phyloP scores from a whole-genome alignment of 2,888 invertebrate species.

The Mesochorus sp. region DNA sequence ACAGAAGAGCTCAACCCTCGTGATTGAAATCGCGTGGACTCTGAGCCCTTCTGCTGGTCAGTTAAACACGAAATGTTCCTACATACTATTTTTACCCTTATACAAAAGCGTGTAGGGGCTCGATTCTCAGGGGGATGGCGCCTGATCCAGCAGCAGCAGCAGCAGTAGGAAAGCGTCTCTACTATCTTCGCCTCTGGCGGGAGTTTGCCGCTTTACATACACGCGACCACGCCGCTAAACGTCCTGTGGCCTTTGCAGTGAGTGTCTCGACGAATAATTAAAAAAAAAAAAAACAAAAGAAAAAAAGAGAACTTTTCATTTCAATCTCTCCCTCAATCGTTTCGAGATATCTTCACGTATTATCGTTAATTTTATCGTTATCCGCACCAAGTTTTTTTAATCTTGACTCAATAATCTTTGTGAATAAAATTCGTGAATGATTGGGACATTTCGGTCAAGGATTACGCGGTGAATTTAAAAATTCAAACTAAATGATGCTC shows the following conservation, averaged over 20 bases:
- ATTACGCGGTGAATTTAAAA: not conserved
- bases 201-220: constrained; percentile 69
- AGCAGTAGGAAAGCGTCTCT: constrained; percentile 67
- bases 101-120: constrained; percentile 7
- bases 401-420: too few relatives aligned
- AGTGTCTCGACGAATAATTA: too few relatives aligned
- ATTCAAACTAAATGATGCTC: not conserved
- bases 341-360: too few relatives aligned
- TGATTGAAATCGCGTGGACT: not conserved
- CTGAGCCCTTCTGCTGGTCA: not conserved
- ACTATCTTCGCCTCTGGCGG: constrained; percentile 74
- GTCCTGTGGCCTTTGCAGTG: constrained; percentile 56
- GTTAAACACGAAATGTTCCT: not conserved
- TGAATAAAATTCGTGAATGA: constrained; percentile 1
- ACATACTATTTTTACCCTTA: not conserved
- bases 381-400: too few relatives aligned
- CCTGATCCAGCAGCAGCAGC: constrained; percentile 45
- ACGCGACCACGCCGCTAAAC: constrained; percentile 51
- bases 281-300: too few relatives aligned
- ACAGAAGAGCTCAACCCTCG: not conserved
- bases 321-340: too few relatives aligned
- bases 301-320: too few relatives aligned
- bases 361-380: too few relatives aligned
- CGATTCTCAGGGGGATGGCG: constrained; percentile 56
- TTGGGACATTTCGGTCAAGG: constrained; percentile 16